phyloP scores from a whole-genome alignment of 2,888 invertebrate genomes.

The Calephelis perditalis region DNA sequence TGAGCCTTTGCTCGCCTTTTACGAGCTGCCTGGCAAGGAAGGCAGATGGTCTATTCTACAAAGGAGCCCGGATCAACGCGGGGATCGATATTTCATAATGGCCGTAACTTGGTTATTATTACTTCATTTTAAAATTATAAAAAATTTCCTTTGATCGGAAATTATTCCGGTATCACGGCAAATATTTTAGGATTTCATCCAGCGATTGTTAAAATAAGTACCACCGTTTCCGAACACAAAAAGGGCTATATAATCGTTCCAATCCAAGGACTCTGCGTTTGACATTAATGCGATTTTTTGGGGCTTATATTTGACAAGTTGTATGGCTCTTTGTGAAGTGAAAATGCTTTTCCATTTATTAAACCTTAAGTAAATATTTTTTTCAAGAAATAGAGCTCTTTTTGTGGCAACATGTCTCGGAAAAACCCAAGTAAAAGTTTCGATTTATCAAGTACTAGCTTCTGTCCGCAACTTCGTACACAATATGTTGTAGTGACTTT shows the following conservation, averaged over 20 bases:
- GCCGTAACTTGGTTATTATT: too few species aligned
- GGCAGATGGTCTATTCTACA: too few species aligned
- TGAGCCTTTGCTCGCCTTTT: too few species aligned
- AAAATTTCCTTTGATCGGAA: constrained; percentile 1
- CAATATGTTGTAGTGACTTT: too few species aligned
- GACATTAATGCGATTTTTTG: constrained; percentile 28
- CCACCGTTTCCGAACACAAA: constrained; percentile 18
- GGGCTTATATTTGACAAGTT: constrained; percentile 26
- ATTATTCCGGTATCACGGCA: neutral
- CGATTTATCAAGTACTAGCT: neutral
- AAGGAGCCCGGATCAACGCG: too few species aligned
- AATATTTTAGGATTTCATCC: constrained; percentile 1
- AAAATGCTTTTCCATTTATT: constrained; percentile 15
- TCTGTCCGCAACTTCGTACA: too few species aligned
- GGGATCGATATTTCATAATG: too few species aligned
- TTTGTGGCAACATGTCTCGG: neutral
- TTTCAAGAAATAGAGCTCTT: neutral
- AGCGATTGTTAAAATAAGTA: neutral
- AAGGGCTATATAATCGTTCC: constrained; percentile 24
- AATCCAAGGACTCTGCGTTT: constrained; percentile 21
- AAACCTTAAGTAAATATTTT: constrained; percentile 13
- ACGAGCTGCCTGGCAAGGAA: too few species aligned
- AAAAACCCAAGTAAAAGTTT: neutral
- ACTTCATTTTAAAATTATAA: too few species aligned
- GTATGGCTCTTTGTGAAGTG: constrained; percentile 18